These are phyloP conservation scores for Megamerina dolium DNA, from an alignment of 2,888 invertebrate species.

Conservation along the genomic window DNA sequence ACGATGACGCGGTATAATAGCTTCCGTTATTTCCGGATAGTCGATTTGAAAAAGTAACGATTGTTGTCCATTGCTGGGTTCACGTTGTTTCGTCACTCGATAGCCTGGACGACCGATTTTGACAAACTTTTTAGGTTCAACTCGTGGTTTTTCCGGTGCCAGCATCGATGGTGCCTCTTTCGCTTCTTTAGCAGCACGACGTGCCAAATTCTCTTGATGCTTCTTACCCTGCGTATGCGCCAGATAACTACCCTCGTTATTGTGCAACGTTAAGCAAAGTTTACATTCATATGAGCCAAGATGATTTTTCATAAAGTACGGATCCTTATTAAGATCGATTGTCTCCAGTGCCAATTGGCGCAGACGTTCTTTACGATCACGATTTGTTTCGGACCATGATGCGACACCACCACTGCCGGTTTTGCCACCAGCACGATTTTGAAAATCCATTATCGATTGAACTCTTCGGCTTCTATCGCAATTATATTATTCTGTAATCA, in stretches of 20 bases:
- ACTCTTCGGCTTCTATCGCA: background rate
- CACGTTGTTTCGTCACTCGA: slow-evolving; percentile 95
- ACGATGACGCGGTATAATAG: slow-evolving; percentile 85
- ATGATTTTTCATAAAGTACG: slow-evolving; percentile 99
- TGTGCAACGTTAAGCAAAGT: slow-evolving; percentile 94
- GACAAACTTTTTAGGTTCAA: slow-evolving; percentile 98
- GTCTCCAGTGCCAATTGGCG: slow-evolving; percentile 96
- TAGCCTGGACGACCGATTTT: slow-evolving; percentile 99
- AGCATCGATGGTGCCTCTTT: slow-evolving; percentile 93
- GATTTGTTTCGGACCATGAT: slow-evolving; percentile 97
- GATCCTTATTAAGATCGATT: slow-evolving; percentile 98
- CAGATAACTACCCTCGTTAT: slow-evolving; percentile 97
- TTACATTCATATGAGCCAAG: slow-evolving; percentile 98
- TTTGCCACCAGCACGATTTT: slow-evolving; percentile 97
- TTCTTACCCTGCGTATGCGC: slow-evolving; percentile 99
- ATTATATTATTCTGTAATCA: background rate
- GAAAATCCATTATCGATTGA: slow-evolving; percentile 90
- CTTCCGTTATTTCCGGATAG: slow-evolving; percentile 88
- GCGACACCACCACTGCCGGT: slow-evolving; percentile 99
- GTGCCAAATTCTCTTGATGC: slow-evolving; percentile 96
- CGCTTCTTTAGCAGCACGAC: slow-evolving; percentile 97
- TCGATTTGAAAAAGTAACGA: slow-evolving; percentile 95
- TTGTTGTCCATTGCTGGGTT: slow-evolving; percentile 92
- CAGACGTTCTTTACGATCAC: slow-evolving; percentile 91
- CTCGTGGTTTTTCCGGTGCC: slow-evolving; percentile 91